Evolutionary conservation across 2,113 vertebrate species (phyloP).

Genomic region (Rhizomys pruinosus): DNA sequence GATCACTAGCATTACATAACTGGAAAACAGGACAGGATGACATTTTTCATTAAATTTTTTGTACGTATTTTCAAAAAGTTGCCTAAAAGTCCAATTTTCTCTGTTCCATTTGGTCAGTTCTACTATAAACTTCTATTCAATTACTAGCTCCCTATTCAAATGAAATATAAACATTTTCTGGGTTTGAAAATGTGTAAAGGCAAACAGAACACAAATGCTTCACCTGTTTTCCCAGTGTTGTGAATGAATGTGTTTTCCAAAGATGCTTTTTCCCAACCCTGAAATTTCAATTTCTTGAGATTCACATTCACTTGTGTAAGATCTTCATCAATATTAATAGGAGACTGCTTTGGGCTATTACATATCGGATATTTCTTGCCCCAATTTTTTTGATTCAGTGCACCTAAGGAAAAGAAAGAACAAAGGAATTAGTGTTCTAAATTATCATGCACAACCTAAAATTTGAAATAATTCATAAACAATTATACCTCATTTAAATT

Average conservation of each 20-base stretch:
- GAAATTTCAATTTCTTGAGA: conserved; percentile 93
- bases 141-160: conserved; percentile 42
- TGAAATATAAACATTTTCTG: conserved; percentile 31
- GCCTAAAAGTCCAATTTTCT: conserved; percentile 60
- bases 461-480: neutral
- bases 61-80: conserved; percentile 53
- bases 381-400: conserved; percentile 96
- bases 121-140: neutral
- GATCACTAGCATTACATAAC: conserved; percentile 34
- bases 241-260: conserved; percentile 89
- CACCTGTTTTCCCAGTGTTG: conserved; percentile 98
- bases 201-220: conserved; percentile 52
- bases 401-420: conserved; percentile 86
- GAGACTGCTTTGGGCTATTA: conserved; percentile 96
- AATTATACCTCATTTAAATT: neutral
- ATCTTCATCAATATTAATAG: conserved; percentile 96
- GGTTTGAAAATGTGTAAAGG: conserved; percentile 2
- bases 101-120: neutral
- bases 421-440: conserved; percentile 39
- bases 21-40: conserved; percentile 34
- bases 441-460: neutral
- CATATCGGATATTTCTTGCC: conserved; percentile 96
- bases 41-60: conserved; percentile 38
- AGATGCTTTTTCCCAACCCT: conserved; percentile 92
- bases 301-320: conserved; percentile 95